Evolutionary conservation across 2,888 invertebrate genomes (phyloP), one percentile per base, ranked within the genome.

Genomic region (Gibbula magus): DNA sequence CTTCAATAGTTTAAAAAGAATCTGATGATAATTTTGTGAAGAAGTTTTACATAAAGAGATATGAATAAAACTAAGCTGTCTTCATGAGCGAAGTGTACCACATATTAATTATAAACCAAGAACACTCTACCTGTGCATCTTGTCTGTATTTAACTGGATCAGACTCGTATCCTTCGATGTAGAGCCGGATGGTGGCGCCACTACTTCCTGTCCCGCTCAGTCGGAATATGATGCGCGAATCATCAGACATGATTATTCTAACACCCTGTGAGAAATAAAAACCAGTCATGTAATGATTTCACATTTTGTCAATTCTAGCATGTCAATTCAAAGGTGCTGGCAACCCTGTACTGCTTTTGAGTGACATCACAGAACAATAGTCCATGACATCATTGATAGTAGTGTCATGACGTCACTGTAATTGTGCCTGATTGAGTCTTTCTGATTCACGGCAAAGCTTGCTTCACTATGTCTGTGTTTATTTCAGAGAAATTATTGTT

Each of bases 181-280:
- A 99, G 77, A 99, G 92, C 73, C 99, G 95, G 89, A 99, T 96
- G 1, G 99, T 99, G 32, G 99, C 99, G 0, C 99, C 99, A 54
- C 97, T 96, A 92, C 99, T 99, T 84, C 99, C 99, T 0, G 99
- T 99, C 25, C 99, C 99, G 91, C 99, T 99, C 82, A 99, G 94
- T 66, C 99, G 95, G 93, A 96, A 95, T 82, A 99, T 96, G 86
- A 99, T 95, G 73, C 99, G 95, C 0, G 99, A 98, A 0, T 98
- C 98, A 92, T 99, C 98, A 86, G 96, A 96, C 93, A 99, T 99
- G 73, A 99, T 95, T 74, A 99, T 95, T 85, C 99, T 95, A 29
- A 99, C 94, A 77, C 99, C 99, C 96, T 98, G 93, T 0, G 84
- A 83, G 54, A 39, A 45, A 77, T 7, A 51, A 5, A 66, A 25